Base-by-base conservation (phyloP, 1,140 invertebrate species). In the Papilio dardanus region DNA sequence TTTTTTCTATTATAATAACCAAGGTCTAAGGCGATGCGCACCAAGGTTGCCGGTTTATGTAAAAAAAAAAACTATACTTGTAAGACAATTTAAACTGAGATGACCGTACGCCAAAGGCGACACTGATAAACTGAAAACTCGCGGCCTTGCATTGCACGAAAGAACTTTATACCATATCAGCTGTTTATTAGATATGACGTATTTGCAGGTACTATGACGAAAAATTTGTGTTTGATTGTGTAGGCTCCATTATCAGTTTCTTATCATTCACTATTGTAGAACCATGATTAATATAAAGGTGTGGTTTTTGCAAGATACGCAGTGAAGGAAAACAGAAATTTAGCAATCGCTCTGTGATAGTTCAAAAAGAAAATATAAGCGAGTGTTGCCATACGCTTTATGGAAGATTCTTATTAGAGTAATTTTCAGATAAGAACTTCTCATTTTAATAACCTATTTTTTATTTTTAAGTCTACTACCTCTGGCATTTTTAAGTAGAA, bases 1-100 rank as follows among this genome's bases (percentile, higher is more conserved):
- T 84, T 81, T 81, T 35, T 37, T 79, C 79, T 74, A 62, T 50
- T 79, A 66, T 46, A 62, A 68, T 77, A 76, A 79, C 67, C 46
- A 65, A 77, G 71, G 71, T 74, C 58, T 76, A 74, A 78, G 74
- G 77, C 80, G 76, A 28, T 68, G 75, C 37, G 28, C 24, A 58
- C 74, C 83, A 88, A 88, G 84, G 85, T 84, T 86, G 80, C 73
- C 81, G 80, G 80, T 74, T 40, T 77, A 77, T 82, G 65, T 68
- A 68, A 50, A 78, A 76, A 78, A 74, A 79, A 76, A 75, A 76
- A 40, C 58, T 31, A 71, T 76, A 74, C 75, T 73, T 79, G 24
- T 67, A 71, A 69, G 24, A 33, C 65, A 54, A 69, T 10, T 69
- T 69, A 40, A 69, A 28, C 24, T 31, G 33, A 71, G 40, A 37